Evolutionary conservation across 2,888 invertebrate species (phyloP), one percentile per base, ranked within the genome.

Genomic region (Willowsia nigromaculata): DNA sequence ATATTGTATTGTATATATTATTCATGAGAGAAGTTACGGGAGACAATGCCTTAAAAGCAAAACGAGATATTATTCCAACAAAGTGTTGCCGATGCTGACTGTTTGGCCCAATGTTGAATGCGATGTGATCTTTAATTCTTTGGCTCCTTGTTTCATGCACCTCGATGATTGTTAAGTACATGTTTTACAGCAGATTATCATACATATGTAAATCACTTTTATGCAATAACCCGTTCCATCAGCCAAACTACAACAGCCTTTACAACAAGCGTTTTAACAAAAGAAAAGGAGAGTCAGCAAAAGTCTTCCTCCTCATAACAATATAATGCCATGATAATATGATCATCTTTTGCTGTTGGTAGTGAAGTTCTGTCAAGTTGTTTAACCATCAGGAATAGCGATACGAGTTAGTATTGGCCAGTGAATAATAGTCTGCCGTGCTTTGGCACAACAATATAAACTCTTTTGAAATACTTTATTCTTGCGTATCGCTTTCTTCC

Each of bases 121-220:
- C n/a, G n/a, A n/a, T n/a, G n/a, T n/a, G n/a, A n/a, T n/a, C n/a
- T n/a, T n/a, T n/a, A n/a, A n/a, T 30, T 37, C 22, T 71, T 37
- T 71, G 71, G 43, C 71, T 71, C 43, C 65, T 65, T 65, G 65
- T 65, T 65, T 15, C 33, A 65, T 65, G 65, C 33, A n/a, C 30
- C 65, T 65, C 33, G 27, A 65, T 33, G 30, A 65, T 50, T 15
- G n/a, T 33, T 33, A 33, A 65, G n/a, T 65, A 65, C 78, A 82
- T 82, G 82, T 43, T 43, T 82, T 59, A 65, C 37, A n/a, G n/a
- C n/a, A 82, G 82, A 65, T 84, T 84, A 84, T 81, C 81, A 81
- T 81, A 59, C 15, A 43, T 81, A 81, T 81, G 81, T 62, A 81
- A 81, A 81, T 81, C 59, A 81, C 81, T 81, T 78, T 53, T 43